Evolutionary conservation across 2,797 vertebrate genomes (phyloP).

Genomic region (Xiphophorus birchmanni): DNA sequence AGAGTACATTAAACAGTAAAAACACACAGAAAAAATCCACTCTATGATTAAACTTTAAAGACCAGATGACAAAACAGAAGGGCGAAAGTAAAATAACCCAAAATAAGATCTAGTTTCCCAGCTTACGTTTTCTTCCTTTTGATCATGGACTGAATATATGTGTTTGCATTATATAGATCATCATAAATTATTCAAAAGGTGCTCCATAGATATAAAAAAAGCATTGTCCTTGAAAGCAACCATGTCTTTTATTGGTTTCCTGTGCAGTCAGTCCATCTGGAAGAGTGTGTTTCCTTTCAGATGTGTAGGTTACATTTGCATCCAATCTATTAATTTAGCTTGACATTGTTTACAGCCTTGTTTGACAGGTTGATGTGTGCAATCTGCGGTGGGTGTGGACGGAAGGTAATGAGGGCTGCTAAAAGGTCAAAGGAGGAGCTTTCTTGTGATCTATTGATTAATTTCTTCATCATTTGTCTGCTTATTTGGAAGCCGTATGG

Average conservation of each 20-base stretch:
- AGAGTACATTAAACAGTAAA: background rate
- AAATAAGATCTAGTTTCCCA: conserved; percentile 15
- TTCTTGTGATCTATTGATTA: conserved; percentile 54
- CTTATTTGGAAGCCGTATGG: conserved; percentile 58
- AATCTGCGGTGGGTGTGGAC: conserved; percentile 49
- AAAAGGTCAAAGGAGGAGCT: conserved; percentile 34
- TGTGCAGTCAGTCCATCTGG: conserved; percentile 5
- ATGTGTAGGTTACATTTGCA: conserved; percentile 15
- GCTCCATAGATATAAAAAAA: background rate
- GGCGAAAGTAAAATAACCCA: conserved; percentile 35
- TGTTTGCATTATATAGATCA: conserved; percentile 1
- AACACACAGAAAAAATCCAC: background rate
- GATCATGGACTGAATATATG: conserved; percentile 15
- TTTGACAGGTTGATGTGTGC: conserved; percentile 58
- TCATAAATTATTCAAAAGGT: background rate
- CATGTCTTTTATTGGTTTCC: conserved; percentile 1
- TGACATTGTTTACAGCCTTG: conserved; percentile 64
- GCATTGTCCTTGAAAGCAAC: background rate
- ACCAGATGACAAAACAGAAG: conserved; percentile 22
- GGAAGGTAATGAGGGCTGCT: conserved; percentile 47
- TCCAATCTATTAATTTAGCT: conserved; percentile 52
- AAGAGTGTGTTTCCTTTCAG: conserved; percentile 17
- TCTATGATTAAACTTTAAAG: conserved; percentile 44
- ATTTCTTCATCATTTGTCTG: conserved; percentile 45
- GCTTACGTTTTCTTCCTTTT: conserved; percentile 23